Base-by-base conservation (phyloP, 2,113 vertebrate genomes). In the Capreolus pygargus region DNA sequence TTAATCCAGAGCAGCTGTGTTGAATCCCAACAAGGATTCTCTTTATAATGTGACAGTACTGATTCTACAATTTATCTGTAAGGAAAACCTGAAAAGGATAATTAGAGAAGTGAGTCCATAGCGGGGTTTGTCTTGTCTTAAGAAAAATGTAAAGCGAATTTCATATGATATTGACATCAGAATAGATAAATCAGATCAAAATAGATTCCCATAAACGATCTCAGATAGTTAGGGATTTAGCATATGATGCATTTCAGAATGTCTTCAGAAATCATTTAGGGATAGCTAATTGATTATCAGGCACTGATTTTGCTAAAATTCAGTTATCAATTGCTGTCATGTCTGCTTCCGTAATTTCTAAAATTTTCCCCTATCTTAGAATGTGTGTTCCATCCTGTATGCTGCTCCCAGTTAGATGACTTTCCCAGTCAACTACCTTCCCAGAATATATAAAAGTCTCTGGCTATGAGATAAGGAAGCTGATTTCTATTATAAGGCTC, bases 1-100 rank as follows among this genome's bases (percentile, higher is more conserved):
- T 94, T 94, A 91, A 55, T 97, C 93, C 50, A 86, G 58, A 96
- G 47, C 17, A 67, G 43, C 23, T 85, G 33, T 93, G 36, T 95
- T 93, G 50, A 95, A 84, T 96, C 57, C 30, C 6, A 60, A 13
- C 15, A 83, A 83, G 28, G 25, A 78, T 83, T 92, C 12, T 86
- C 67, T 79, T 67, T 50, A n/a, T n/a, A 88, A 27, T 91, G 2
- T 55, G 83, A 30, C 7, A 52, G 7, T 94, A 70, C 50, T 81
- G 30, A 89, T 87, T 67, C 54, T 85, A 23, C 21, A 61, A 15
- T 89, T 94, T 17, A 55, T 43, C 45, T 84, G 39, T 61, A 60
- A 61, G 30, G 78, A 79, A 67, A 86, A 92, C 55, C 54, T 81
- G 27, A 81, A 79, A 58, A 54, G 30, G 55, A 16, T 89, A 52